Percentiles rank a stretch among this genome's conserved stretches.
phyloP scores from a whole-genome alignment of 2,888 invertebrate genomes.

The Cryptosula pallasiana region DNA sequence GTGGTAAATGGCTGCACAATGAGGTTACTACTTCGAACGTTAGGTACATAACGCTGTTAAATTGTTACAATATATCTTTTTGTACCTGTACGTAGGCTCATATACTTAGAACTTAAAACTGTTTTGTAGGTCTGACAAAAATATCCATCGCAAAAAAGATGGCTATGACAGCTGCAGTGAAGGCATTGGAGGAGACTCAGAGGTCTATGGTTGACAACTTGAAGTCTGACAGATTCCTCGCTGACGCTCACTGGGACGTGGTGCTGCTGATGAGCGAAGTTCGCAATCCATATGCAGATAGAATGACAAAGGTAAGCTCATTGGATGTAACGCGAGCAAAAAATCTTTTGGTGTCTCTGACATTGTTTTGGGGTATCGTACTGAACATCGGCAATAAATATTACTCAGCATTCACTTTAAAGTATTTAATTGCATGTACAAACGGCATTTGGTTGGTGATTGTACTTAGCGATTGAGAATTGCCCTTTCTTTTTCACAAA shows the following conservation, averaged over 20 bases:
- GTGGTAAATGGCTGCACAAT: conserved; percentile 61
- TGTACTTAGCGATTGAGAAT: too few species aligned
- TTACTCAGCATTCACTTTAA: too few species aligned
- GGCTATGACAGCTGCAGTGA: conserved; percentile 45
- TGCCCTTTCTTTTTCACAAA: too few species aligned
- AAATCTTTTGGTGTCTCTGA: too few species aligned
- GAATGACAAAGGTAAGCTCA: conserved; percentile 37
- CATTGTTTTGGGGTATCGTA: too few species aligned
- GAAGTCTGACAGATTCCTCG: conserved; percentile 55
- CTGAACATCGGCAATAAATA: too few species aligned
- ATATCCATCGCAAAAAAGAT: conserved; percentile 43
- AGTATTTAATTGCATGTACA: too few species aligned
- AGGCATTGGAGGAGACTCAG: conserved; percentile 37
- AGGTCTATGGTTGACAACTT: conserved; percentile 33
- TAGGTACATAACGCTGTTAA: too few species aligned
- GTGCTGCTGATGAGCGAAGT: conserved; percentile 60
- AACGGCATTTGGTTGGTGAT: too few species aligned
- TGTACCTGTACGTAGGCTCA: too few species aligned
- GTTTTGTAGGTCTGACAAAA: conserved; percentile 43
- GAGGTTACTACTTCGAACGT: conserved; percentile 56
- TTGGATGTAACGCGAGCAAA: too few species aligned
- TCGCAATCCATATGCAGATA: conserved; percentile 60
- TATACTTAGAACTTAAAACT: background rate
- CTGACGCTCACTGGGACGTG: conserved; percentile 63
- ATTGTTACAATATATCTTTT: too few species aligned